phyloP scores from a whole-genome alignment of 2,888 invertebrate species.

The Microplitis manilae region DNA sequence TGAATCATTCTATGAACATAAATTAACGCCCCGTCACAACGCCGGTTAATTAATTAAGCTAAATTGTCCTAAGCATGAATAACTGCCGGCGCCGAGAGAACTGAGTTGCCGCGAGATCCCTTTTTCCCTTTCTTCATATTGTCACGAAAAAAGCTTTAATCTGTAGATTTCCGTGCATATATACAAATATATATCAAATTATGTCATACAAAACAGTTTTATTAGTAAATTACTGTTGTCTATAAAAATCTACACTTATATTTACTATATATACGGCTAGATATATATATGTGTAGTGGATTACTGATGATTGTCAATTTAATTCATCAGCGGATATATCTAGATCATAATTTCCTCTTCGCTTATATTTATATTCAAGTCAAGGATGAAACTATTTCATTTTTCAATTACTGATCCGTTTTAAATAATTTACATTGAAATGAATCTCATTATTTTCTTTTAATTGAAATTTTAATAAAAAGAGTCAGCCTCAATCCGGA shows the following conservation, averaged over 20 bases:
- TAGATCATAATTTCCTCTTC: not conserved
- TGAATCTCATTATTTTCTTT: not conserved
- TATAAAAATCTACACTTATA: not conserved
- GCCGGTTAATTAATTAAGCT: slow-evolving; percentile 69
- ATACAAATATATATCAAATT: not conserved
- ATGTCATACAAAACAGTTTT: not conserved
- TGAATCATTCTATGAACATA: slow-evolving; percentile 69
- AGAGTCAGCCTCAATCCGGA: no score
- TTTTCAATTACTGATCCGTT: not conserved
- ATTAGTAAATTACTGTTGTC: not conserved
- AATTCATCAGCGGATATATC: slow-evolving; percentile 6
- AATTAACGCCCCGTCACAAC: slow-evolving; percentile 66
- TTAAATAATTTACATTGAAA: not conserved
- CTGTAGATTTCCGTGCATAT: slow-evolving; percentile 1
- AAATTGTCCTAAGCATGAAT: slow-evolving; percentile 69
- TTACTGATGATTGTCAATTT: not conserved
- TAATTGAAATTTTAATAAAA: not conserved
- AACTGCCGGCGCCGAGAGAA: slow-evolving; percentile 60
- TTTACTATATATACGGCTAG: not conserved
- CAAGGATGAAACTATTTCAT: slow-evolving; percentile 1
- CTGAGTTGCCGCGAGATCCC: slow-evolving; percentile 44
- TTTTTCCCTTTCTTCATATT: slow-evolving; percentile 29
- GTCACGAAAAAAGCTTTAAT: not conserved
- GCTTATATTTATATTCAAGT: slow-evolving; percentile 5
- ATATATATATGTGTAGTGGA: not conserved